phyloP scores from a whole-genome alignment of 2,797 vertebrate species.

The Ataeniobius toweri region DNA sequence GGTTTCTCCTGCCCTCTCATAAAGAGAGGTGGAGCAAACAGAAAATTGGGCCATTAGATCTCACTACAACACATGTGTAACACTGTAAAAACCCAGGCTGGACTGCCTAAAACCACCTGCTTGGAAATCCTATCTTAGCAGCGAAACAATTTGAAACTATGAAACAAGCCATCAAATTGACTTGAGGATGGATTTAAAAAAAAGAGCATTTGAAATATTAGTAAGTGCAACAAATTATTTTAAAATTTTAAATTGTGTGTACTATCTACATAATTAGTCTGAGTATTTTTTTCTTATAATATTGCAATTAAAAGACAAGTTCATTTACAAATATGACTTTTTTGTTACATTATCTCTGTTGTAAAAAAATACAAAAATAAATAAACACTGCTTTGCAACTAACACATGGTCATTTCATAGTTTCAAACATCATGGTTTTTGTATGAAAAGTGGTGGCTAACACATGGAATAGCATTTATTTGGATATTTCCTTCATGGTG shows the following conservation, averaged over 20 bases:
- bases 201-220: constrained; percentile 43
- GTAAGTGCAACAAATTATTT: constrained; percentile 62
- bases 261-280: constrained; percentile 20
- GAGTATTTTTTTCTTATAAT: constrained; percentile 15
- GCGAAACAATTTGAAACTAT: constrained; percentile 86
- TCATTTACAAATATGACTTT: constrained; percentile 24
- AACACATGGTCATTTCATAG: constrained; percentile 82
- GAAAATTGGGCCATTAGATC: neutral
- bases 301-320: constrained; percentile 29
- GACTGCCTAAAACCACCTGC: constrained; percentile 52
- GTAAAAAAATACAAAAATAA: constrained; percentile 52
- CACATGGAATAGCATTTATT: constrained; percentile 72
- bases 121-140: constrained; percentile 82
- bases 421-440: constrained; percentile 76
- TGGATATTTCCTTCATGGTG: constrained; percentile 82
- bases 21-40: neutral
- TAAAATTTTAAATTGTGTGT: constrained; percentile 25
- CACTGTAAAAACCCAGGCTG: constrained; percentile 64
- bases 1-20: neutral
- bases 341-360: constrained; percentile 29
- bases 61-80: constrained; percentile 3
- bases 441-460: constrained; percentile 79
- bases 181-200: constrained; percentile 31
- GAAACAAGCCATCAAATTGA: constrained; percentile 74
- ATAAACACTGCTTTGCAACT: constrained; percentile 75